Evolutionary conservation across 2,888 invertebrate species (phyloP), one percentile per base, ranked within the genome.

Genomic region (Aspidapion aeneum): DNA sequence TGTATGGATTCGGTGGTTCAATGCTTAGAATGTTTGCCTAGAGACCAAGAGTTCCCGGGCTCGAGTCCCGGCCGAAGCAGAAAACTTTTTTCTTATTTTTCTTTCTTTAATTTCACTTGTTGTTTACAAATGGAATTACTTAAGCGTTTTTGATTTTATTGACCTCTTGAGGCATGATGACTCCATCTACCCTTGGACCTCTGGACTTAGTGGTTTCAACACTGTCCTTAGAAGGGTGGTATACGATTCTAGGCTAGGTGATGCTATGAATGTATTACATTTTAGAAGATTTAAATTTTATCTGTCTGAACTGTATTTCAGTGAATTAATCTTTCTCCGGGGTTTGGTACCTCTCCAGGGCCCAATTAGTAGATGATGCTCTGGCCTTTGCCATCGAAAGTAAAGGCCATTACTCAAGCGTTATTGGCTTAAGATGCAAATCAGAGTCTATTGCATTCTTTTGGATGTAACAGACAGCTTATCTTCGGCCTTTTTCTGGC

Each of bases 281-380:
- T n/a, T n/a, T n/a, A n/a, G n/a, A 1, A 9, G 9, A 49, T 21
- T 17, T 3, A 16, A 22, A 21, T 18, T 55, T 60, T 17, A 12
- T 22, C n/a, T n/a, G n/a, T n/a, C n/a, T n/a, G n/a, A n/a, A n/a
- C n/a, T n/a, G 65, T 0, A 77, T 83, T 1, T n/a, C n/a, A n/a
- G n/a, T n/a, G n/a, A n/a, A n/a, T n/a, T n/a, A n/a, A n/a, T 78
- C 82, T 63, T 80, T 82, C 57, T 22, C 55, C 0, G 72, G 70
- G 0, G 88, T 91, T 60, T 83, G 86, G 63, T 74, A 84, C 0
- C 72, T 88, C 7, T 92, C 91, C 77, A 83, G 94, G 54, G 93
- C 90, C 0, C 90, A 93, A 63, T 72, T 89, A 2, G 78, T 94
- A 0, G 90, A 92, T 70, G 95, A 96, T 75, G 80, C 88, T 88